Base-by-base conservation (phyloP, 1,140 invertebrate species). In the Plutomurus gul region DNA sequence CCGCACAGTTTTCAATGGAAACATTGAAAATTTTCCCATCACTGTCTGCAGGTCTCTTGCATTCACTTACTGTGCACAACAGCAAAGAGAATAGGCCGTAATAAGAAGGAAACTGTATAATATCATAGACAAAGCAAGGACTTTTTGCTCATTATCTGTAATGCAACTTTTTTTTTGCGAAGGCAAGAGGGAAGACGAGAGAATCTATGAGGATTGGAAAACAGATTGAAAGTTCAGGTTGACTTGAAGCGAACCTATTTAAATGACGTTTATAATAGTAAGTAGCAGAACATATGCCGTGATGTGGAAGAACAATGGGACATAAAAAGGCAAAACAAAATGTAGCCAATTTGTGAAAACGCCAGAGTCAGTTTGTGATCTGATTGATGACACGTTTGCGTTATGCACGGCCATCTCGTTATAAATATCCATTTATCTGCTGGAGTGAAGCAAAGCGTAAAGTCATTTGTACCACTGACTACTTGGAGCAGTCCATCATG, bases 21-120 rank as follows among this genome's bases (percentile, higher is more conserved):
- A 30, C 56, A 65, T 65, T 65, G 30, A 65, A 36, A 65, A 36
- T 65, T 25, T 65, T 65, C 56, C 30, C 56, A 65, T 65, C 56
- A n/a, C 27, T 33, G 0, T 33, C 2, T 36, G n/a, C n/a, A 27
- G 13, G 22, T 25, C 0, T 30, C 2, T n/a, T 30, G 27, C 51
- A 30, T 25, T 13, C 10, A 16, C 13, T 47, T 16, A 47, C 20
- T n/a, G 46, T 47, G 20, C 46, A 47, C 11, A 47, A 18, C 20
- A n/a, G 46, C 1, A 18, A 18, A 18, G n/a, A n/a, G n/a, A n/a
- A n/a, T n/a, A n/a, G n/a, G n/a, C n/a, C n/a, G n/a, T n/a, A n/a
- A n/a, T n/a, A n/a, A n/a, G n/a, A n/a, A n/a, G n/a, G n/a, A n/a
- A n/a, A n/a, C n/a, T n/a, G n/a, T n/a, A n/a, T n/a, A n/a, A n/a